Evolutionary conservation across 2,888 invertebrate species (phyloP).

Genomic region (Cistogaster globosa): DNA sequence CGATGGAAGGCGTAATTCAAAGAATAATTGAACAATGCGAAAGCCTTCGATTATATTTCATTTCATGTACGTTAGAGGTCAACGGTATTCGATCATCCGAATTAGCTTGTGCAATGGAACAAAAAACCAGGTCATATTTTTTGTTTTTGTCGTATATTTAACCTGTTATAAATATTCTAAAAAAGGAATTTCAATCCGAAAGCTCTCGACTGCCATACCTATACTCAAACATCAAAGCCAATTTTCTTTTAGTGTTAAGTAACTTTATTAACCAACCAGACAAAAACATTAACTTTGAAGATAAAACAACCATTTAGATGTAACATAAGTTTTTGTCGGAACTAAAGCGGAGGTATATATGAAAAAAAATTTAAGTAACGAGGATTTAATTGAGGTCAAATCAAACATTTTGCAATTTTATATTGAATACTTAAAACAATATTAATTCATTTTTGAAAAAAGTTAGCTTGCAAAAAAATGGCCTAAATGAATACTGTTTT

Average conservation of each 20-base stretch:
- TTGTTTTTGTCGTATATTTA: constrained; percentile 63
- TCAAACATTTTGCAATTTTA: constrained; percentile 26
- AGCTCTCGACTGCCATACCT: constrained; percentile 55
- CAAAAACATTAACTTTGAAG: background rate
- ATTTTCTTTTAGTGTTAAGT: constrained; percentile 59
- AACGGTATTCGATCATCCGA: constrained; percentile 57
- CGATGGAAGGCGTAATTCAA: constrained; percentile 63
- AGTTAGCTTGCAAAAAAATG: too few species aligned
- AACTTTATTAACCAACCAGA: constrained; percentile 46
- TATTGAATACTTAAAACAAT: constrained; percentile 25
- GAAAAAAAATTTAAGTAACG: too few species aligned
- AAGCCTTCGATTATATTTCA: constrained; percentile 59
- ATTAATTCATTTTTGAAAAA: too few species aligned
- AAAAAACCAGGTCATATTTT: constrained; percentile 44
- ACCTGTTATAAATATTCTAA: constrained; percentile 60
- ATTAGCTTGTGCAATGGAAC: constrained; percentile 39
- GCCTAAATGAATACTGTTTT: too few species aligned
- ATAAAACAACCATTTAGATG: constrained; percentile 14
- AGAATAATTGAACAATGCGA: constrained; percentile 66
- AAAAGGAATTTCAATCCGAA: constrained; percentile 66
- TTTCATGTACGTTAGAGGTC: constrained; percentile 51
- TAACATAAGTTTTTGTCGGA: too few species aligned
- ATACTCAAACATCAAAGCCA: constrained; percentile 48
- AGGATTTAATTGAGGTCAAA: background rate
- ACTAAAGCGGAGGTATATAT: background rate